Evolutionary conservation across 2,888 invertebrate species (phyloP), one percentile per base, ranked within the genome.

Genomic region (Physocephala rufipes): DNA sequence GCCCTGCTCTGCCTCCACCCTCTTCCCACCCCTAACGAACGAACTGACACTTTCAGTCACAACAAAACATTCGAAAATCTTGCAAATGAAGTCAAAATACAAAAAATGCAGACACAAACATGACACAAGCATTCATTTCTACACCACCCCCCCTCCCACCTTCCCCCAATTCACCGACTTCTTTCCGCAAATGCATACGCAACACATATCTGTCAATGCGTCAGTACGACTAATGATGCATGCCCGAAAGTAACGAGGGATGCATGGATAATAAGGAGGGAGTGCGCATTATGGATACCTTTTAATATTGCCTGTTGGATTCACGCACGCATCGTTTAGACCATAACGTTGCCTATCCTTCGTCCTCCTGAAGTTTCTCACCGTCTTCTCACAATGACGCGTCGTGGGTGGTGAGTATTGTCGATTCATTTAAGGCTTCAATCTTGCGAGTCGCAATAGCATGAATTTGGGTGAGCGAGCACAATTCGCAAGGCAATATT

Each of bases 181-280:
- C n/a, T n/a, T n/a, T n/a, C n/a, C n/a, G n/a, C n/a, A n/a, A n/a
- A n/a, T n/a, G n/a, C n/a, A n/a, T n/a, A n/a, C n/a, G n/a, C n/a
- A n/a, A n/a, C 45, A 61, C 45, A 51, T 28, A 59, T n/a, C 47
- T 47, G 43, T n/a, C 45, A 24, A 74, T 64, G 71, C 74, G 74
- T 73, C 73, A 76, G 74, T 76, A 73, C 74, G 73, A 70, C 76
- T 76, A 76, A 76, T 75, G 74, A 76, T 73, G 75, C 74, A 74
- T 75, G 76, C 74, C 72, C 76, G 73, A 70, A 67, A 73, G 63
- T 71, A 71, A 73, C 65, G 70, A 55, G 72, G 73, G 73, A 73
- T 70, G 70, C 75, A 70, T 72, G 73, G 49, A 66, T 45, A n/a
- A 51, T 9, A 30, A 16, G 7, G 47, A 58, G 47, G n/a, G 59